Evolutionary conservation across 2,888 invertebrate species (phyloP), one percentile per base, ranked within the genome.

Genomic region (Dysmachus trigonus): DNA sequence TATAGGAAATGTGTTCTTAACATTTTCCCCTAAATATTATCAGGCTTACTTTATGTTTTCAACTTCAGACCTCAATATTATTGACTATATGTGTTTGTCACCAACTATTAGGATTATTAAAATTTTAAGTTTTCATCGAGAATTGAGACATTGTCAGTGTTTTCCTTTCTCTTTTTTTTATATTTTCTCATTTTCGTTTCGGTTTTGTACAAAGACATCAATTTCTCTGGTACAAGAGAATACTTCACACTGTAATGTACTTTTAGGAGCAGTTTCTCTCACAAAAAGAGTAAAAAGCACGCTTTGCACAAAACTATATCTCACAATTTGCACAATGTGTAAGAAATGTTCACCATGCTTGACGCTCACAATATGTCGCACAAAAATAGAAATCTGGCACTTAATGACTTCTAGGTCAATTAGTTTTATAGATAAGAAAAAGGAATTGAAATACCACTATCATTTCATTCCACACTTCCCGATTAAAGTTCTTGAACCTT

Each of bases 251-350:
- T 62, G 62, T 62, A 22, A 62, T 62, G 62, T 62, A 62, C 62
- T 62, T 62, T 62, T 62, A 62, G 62, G 62, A 62, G 62, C 62
- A 62, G 62, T 62, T 62, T 62, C 62, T 62, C 62, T 62, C 62
- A 62, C 62, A 27, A 62, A 47, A 62, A 8, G 62, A 62, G 62
- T 62, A 62, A 79, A 22, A 41, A 79, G 79, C 79, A 79, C 79
- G 79, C 79, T 79, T 79, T 51, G 79, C 79, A 79, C 79, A 79
- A 47, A 30, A 51, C 41, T 76, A 47, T 22, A 77, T 51, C 27
- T 79, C 79, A 79, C 79, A 41, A 47, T 51, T 51, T 79, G 47
- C 62, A 30, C 27, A 35, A 38, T 76, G 76, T 76, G 22, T 76
- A 38, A 76, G 38, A 76, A 76, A 35, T 62, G 62, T 18, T 76